Evolutionary conservation across 92 coral and sea anemone genomes (phyloP).

Genomic region (Porites lobata): DNA sequence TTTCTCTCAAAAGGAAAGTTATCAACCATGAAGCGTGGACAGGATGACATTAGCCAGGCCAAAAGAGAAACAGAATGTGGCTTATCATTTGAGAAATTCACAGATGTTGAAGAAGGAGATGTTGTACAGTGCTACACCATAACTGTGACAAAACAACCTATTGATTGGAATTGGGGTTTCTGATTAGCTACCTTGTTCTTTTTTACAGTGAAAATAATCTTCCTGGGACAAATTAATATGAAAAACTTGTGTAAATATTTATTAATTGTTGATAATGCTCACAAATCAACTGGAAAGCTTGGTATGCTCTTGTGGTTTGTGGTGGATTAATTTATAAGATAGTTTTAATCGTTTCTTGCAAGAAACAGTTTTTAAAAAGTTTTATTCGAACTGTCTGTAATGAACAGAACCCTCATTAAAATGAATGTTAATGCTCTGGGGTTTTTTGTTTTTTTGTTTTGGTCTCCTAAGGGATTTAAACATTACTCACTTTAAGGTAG

Average conservation of each 20-base stretch:
- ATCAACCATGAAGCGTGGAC: conserved; percentile 83
- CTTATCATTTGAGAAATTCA: conserved; percentile 86
- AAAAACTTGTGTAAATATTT: too few species aligned
- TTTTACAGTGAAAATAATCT: background rate
- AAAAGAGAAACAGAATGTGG: conserved; percentile 99
- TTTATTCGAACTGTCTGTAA: too few species aligned
- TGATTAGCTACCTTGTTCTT: background rate
- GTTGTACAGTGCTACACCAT: conserved; percentile 78
- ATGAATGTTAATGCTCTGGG: background rate
- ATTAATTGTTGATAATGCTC: background rate
- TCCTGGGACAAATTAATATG: background rate
- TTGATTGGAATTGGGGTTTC: conserved; percentile 97
- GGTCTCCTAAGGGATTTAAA: too few species aligned
- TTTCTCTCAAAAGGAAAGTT: conserved; percentile 73
- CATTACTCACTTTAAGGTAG: too few species aligned
- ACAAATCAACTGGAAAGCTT: too few species aligned
- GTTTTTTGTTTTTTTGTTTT: too few species aligned
- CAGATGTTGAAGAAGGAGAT: conserved; percentile 89
- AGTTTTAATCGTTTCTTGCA: background rate
- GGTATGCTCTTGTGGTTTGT: too few species aligned
- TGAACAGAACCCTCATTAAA: background rate
- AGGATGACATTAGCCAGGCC: conserved; percentile 80
- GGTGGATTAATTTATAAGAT: too few species aligned
- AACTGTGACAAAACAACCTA: conserved; percentile 69
- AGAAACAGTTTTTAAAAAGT: background rate